Evolutionary conservation across 2,888 invertebrate species (phyloP).

Genomic region (Invenusta paracnida): DNA sequence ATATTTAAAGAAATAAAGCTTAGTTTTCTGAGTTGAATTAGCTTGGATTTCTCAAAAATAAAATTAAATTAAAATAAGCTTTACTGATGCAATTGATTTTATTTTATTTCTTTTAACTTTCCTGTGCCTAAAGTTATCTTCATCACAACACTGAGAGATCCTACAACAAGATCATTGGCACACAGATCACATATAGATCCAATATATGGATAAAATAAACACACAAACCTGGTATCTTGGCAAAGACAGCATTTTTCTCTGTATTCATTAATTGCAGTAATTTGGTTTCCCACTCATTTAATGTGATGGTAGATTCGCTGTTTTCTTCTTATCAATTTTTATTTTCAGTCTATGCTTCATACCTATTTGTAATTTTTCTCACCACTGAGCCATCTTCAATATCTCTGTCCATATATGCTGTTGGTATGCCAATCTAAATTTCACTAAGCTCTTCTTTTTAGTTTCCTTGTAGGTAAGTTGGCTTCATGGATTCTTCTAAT

Average conservation of each 20-base stretch:
- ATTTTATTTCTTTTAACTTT: not conserved
- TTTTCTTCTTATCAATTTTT: not conserved
- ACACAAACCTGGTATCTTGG: not conserved
- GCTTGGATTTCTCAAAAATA: not conserved
- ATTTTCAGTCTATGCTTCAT: not conserved
- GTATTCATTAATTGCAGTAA: not conserved
- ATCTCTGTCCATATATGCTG: slow-evolving; percentile 17
- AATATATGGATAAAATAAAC: not conserved
- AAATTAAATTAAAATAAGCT: not conserved
- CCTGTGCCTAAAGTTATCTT: not conserved
- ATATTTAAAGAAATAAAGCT: not conserved
- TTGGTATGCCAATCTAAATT: slow-evolving; percentile 6
- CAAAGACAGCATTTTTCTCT: not conserved
- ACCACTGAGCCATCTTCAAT: not conserved
- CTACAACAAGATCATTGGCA: not conserved
- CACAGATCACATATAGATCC: not conserved
- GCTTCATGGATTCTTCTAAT: not conserved
- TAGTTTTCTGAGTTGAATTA: not conserved
- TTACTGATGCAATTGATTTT: not conserved
- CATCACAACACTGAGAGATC: not conserved
- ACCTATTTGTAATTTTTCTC: slow-evolving; percentile 10
- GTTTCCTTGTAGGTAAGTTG: not conserved
- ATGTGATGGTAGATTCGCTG: not conserved
- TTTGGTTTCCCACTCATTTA: not conserved
- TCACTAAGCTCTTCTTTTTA: not conserved